phyloP scores from a whole-genome alignment of 2,113 vertebrate species.

The Mustelus asterias region DNA sequence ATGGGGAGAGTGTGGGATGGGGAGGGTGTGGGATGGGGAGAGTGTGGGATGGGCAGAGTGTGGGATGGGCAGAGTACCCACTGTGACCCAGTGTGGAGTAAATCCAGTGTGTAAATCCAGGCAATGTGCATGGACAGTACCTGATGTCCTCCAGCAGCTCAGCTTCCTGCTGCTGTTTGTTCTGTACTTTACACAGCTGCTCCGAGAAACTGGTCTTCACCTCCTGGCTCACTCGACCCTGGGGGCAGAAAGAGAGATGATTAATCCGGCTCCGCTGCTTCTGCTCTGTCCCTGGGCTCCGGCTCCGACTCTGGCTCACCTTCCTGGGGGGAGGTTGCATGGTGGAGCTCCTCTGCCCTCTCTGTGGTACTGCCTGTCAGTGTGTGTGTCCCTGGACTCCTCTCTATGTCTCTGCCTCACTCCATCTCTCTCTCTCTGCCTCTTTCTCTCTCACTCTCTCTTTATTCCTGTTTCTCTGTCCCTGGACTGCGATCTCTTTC shows the following conservation, averaged over 20 bases:
- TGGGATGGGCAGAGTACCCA: no score
- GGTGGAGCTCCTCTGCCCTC: neutral
- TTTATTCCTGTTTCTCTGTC: no score
- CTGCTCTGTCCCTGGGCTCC: neutral
- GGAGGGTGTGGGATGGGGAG: no score
- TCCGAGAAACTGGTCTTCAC: conserved; percentile 74
- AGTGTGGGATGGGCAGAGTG: no score
- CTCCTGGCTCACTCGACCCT: conserved; percentile 79
- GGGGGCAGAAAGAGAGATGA: conserved; percentile 19
- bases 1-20: no score
- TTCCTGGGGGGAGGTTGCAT: conserved; percentile 26
- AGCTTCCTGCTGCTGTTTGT: conserved; percentile 69
- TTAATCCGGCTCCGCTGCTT: neutral
- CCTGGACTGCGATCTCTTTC: no score
- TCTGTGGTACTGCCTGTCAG: neutral
- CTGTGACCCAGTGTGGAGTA: no score
- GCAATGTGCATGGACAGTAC: conserved; percentile 47
- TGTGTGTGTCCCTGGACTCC: neutral
- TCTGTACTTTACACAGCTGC: conserved; percentile 71
- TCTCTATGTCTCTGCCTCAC: no score
- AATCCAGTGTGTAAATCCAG: no score
- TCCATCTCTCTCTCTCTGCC: no score
- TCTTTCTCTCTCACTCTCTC: no score
- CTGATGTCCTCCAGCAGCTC: conserved; percentile 85
- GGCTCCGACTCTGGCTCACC: neutral